Base-by-base conservation (phyloP, 2,888 invertebrate genomes). In the Parasteatoda lunata region DNA sequence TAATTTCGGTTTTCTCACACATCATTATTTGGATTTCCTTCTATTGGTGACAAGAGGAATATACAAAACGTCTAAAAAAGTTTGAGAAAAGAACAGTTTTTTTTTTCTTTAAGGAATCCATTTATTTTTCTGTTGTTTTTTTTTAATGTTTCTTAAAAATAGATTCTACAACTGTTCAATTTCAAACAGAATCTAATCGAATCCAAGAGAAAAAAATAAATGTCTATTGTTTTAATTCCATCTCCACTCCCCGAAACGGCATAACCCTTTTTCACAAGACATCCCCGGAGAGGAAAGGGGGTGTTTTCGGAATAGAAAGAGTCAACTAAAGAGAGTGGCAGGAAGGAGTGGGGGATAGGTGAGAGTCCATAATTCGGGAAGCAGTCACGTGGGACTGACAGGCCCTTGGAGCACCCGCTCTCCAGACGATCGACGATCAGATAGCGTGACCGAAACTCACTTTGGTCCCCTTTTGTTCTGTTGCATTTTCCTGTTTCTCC, bases 301-400 rank as follows among this genome's bases (percentile, higher is more conserved):
- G 11, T 13, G 72, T 59, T 6, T 7, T 4, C 68, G 4, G 68
- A 68, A 45, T 68, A 68, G 59, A 76, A 64, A 52, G 54, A 77
- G 66, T 30, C 48, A 66, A 48, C 66, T 49, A 9, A 5, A n/a
- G 47, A 68, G 66, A 30, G 66, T 13, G 45, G 66, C n/a, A 68
- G 30, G 66, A 15, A 15, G 70, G 30, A 65, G 75, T n/a, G 45
- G 75, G 68, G 7, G 71, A 71, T 48, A 45, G 49, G 75, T 49
- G 30, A 47, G 48, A 68, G 68, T 54, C 75, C 68, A 75, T 68
- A 81, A 81, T 81, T 81, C 81, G 81, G 75, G 51, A 81, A 81
- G 81, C 75, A 81, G 81, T 81, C 81, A 81, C 81, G 75, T 81
- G 81, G 81, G 81, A 81, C 66, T 81, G 81, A 81, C 81, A 81